phyloP scores from a whole-genome alignment of 2,888 invertebrate species.

The Ochropleura leucogaster region DNA sequence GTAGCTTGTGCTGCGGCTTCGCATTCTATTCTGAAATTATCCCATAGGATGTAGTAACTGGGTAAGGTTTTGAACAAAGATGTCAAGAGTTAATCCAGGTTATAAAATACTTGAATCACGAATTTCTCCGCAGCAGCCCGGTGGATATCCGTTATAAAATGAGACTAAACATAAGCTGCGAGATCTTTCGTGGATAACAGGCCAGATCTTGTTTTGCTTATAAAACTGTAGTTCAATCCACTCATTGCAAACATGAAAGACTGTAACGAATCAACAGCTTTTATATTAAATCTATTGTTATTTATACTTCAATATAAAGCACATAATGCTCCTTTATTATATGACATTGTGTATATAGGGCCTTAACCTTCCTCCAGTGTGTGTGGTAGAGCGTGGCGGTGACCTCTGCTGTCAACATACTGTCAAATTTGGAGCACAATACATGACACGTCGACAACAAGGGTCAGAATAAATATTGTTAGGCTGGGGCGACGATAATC shows the following conservation, averaged over 20 bases:
- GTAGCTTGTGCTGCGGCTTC: no score
- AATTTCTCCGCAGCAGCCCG: not conserved
- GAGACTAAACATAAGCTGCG: not conserved
- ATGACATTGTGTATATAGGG: conserved; percentile 22
- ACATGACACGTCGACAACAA: conserved; percentile 14
- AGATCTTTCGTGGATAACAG: not conserved
- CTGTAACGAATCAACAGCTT: conserved; percentile 3
- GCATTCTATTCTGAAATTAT: no score
- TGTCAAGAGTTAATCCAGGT: no score
- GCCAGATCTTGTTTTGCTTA: not conserved
- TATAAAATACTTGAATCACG: not conserved
- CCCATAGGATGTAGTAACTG: no score
- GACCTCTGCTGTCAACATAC: conserved; percentile 46
- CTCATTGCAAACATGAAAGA: not conserved
- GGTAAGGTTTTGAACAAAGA: no score
- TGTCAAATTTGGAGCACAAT: conserved; percentile 32
- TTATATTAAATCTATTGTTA: conserved; percentile 16
- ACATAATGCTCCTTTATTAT: conserved; percentile 26
- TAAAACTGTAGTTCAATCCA: conserved; percentile 5
- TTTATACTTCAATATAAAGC: conserved; percentile 23
- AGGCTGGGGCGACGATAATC: not conserved
- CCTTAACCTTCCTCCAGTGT: conserved; percentile 49
- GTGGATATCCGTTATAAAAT: not conserved
- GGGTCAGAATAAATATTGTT: conserved; percentile 15
- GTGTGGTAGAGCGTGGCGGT: conserved; percentile 24